Conservation (phyloP, 2,888 invertebrate species). For the Leptothorax acervorum region DNA sequence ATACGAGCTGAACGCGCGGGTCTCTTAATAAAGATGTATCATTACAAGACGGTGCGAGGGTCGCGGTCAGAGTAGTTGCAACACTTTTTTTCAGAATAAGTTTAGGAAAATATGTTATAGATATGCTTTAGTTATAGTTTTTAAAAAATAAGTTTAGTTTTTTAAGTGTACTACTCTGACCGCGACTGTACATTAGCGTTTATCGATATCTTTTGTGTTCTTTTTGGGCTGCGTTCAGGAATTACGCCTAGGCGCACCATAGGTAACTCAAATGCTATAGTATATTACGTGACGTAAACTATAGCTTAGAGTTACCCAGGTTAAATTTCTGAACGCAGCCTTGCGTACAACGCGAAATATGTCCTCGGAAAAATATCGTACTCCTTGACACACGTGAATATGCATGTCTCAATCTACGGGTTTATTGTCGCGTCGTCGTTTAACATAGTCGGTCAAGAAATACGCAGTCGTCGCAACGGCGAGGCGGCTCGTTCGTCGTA, state of each 20-base stretch:
- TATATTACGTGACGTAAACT: too few species aligned
- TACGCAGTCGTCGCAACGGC: slow-evolving; percentile 1
- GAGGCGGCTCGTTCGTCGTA: slow-evolving; percentile 4
- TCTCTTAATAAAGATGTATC: slow-evolving; percentile 26
- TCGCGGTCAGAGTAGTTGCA: too few species aligned
- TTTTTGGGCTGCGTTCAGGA: too few species aligned
- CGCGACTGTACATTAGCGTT: slow-evolving; percentile 18
- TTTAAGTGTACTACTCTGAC: too few species aligned
- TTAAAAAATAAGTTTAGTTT: too few species aligned
- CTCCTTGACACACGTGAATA: slow-evolving; percentile 57
- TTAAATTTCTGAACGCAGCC: too few species aligned
- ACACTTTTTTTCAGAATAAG: too few species aligned
- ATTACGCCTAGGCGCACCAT: too few species aligned
- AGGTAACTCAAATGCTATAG: too few species aligned
- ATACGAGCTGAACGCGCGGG: neutral
- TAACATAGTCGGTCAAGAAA: slow-evolving; percentile 47
- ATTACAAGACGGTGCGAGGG: slow-evolving; percentile 12
- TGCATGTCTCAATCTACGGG: slow-evolving; percentile 43
- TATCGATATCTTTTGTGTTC: neutral
- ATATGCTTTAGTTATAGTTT: too few species aligned
- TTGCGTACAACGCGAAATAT: slow-evolving; percentile 21
- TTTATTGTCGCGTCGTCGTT: slow-evolving; percentile 38
- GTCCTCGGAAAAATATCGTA: slow-evolving; percentile 45
- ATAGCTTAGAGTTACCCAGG: too few species aligned
- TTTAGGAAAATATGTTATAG: too few species aligned